Percentiles rank a stretch among this genome's conserved stretches.
Evolutionary conservation across 2,113 vertebrate species (phyloP).

Genomic region (Pyrgilauda ruficollis): DNA sequence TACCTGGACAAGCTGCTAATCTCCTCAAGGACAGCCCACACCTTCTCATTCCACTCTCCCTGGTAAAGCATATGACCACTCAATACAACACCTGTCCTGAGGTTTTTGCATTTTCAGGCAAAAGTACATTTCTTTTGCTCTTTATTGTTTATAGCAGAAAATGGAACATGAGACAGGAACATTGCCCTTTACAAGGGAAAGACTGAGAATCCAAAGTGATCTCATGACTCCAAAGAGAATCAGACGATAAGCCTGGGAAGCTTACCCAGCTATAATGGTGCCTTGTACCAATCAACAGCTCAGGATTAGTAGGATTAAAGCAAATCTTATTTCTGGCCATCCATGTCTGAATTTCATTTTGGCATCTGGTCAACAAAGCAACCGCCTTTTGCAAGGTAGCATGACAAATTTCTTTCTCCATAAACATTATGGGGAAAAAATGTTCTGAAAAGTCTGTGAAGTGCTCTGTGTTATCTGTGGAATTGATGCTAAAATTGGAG

Average conservation of each 20-base stretch:
- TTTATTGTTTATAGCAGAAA: neutral
- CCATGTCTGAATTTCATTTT: constrained; percentile 58
- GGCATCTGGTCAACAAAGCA: constrained; percentile 47
- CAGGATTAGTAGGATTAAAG: constrained; percentile 65
- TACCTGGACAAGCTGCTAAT: neutral
- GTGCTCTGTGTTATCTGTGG: neutral
- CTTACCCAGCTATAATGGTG: constrained; percentile 46
- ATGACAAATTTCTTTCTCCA: constrained; percentile 39
- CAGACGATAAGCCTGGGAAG: constrained; percentile 36
- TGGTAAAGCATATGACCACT: neutral
- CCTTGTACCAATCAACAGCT: constrained; percentile 61
- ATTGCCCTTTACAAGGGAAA: neutral
- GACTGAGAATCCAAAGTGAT: neutral
- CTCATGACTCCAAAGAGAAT: constrained; percentile 42
- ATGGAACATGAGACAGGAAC: neutral
- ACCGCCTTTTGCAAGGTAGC: neutral
- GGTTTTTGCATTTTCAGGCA: neutral
- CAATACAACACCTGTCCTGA: neutral
- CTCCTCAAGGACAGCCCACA: neutral
- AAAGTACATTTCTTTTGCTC: neutral
- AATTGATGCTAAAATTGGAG: constrained; percentile 16
- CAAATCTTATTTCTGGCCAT: constrained; percentile 62
- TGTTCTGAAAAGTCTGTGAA: neutral
- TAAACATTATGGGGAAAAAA: neutral
- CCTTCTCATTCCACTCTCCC: neutral